These are phyloP conservation scores for Ataeniobius toweri DNA, from an alignment of 2,797 vertebrate species.

Conservation along the genomic window DNA sequence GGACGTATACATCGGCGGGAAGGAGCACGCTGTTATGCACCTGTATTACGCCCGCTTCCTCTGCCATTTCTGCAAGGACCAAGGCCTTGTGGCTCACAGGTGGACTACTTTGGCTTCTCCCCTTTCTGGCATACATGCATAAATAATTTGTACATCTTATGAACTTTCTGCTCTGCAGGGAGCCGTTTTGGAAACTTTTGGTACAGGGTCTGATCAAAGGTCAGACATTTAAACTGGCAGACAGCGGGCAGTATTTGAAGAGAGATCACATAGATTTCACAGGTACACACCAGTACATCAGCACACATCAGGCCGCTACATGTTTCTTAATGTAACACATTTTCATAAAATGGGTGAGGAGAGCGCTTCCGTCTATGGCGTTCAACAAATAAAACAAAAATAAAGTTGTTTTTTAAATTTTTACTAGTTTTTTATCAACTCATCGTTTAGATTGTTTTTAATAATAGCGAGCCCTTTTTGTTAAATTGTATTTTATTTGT, in stretches of 20 bases:
- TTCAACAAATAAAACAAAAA: not conserved
- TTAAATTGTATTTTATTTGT: not conserved
- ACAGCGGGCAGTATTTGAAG: slow-evolving; percentile 87
- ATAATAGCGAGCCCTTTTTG: not conserved
- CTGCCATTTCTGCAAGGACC: slow-evolving; percentile 91
- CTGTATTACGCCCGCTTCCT: slow-evolving; percentile 96
- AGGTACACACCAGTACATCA: slow-evolving; percentile 76
- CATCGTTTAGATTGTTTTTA: not conserved
- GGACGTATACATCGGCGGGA: slow-evolving; percentile 95
- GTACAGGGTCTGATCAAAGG: slow-evolving; percentile 98
- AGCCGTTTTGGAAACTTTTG: slow-evolving; percentile 93
- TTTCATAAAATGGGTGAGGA: slow-evolving; percentile 4
- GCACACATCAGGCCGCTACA: slow-evolving; percentile 4
- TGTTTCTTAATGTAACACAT: slow-evolving; percentile 31
- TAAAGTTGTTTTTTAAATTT: not conserved
- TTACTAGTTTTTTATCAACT: not conserved
- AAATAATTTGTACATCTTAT: not conserved
- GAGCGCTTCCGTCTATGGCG: not conserved
- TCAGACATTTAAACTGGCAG: slow-evolving; percentile 86
- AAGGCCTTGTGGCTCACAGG: slow-evolving; percentile 90
- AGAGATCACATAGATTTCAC: slow-evolving; percentile 91
- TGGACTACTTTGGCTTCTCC: slow-evolving; percentile 46
- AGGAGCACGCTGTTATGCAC: slow-evolving; percentile 98
- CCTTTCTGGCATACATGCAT: not conserved
- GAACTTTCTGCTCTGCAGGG: slow-evolving; percentile 75